phyloP scores from a whole-genome alignment of 2,797 vertebrate species.

The Ptychobarbus kaznakovi region DNA sequence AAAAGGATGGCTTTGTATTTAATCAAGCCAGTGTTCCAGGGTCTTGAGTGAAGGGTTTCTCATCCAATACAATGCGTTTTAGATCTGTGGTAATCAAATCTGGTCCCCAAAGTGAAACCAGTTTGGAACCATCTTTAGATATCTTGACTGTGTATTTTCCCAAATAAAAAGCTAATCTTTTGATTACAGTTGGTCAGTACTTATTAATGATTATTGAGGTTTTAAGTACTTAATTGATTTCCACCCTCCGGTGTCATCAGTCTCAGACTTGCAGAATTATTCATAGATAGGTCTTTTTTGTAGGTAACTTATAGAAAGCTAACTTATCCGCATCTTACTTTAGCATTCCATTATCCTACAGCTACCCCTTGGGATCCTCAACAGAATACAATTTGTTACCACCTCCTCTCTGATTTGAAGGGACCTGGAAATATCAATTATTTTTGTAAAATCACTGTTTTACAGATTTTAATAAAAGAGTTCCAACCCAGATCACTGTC shows the following conservation, averaged over 20 bases:
- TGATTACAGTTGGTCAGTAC: background rate
- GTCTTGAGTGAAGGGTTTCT: conserved; percentile 55
- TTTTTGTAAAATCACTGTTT: conserved; percentile 55
- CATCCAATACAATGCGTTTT: conserved; percentile 15
- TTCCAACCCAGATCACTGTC: background rate
- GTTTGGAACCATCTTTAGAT: background rate
- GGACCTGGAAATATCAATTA: background rate
- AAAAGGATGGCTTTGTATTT: conserved; percentile 40
- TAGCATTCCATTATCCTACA: background rate
- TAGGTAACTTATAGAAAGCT: background rate
- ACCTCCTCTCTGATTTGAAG: background rate
- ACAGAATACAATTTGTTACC: background rate
- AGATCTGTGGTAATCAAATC: background rate
- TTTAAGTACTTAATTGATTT: background rate
- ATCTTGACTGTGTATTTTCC: background rate
- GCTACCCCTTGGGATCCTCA: background rate
- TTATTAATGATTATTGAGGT: background rate
- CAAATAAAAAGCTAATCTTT: background rate
- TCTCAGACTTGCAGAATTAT: background rate
- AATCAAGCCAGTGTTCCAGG: conserved; percentile 32
- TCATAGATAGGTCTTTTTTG: background rate
- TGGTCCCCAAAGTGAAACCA: background rate
- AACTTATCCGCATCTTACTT: background rate
- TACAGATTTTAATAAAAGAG: conserved; percentile 58
- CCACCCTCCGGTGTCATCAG: background rate